Evolutionary conservation across 2,888 invertebrate genomes (phyloP).

Genomic region (Galerucella pusilla): DNA sequence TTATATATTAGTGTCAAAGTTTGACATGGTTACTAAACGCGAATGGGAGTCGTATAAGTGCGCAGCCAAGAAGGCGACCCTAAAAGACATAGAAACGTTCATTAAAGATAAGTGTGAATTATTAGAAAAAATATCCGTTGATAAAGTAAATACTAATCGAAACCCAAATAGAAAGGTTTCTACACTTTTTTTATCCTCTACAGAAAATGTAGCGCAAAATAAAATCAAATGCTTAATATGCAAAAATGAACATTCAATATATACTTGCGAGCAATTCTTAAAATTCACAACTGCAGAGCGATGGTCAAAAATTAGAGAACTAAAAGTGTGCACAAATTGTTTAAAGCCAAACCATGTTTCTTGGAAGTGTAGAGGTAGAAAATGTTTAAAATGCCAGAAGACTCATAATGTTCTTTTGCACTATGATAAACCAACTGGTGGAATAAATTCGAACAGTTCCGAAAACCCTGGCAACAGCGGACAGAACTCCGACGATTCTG

Average conservation of each 20-base stretch:
- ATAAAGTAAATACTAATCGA: background rate
- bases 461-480: background rate
- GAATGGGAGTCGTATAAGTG: background rate
- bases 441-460: background rate
- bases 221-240: background rate
- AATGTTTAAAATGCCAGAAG: background rate
- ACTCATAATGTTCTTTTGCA: background rate
- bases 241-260: background rate
- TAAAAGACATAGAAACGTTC: background rate
- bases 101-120: background rate
- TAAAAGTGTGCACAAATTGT: background rate
- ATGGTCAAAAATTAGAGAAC: background rate
- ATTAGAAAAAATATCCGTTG: background rate
- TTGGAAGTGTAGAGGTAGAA: background rate
- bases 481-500: background rate
- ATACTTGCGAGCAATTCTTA: background rate
- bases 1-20: background rate
- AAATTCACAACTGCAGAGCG: background rate
- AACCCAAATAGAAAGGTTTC: background rate
- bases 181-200: background rate
- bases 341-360: background rate
- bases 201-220: background rate
- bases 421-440: background rate
- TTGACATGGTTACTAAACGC: slow-evolving; percentile 3
- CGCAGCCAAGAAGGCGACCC: background rate